A percentile compares a stretch with the other conserved stretches of the same genome.
Conservation (phyloP, 2,888 invertebrate genomes). For the Molorchus minor region DNA sequence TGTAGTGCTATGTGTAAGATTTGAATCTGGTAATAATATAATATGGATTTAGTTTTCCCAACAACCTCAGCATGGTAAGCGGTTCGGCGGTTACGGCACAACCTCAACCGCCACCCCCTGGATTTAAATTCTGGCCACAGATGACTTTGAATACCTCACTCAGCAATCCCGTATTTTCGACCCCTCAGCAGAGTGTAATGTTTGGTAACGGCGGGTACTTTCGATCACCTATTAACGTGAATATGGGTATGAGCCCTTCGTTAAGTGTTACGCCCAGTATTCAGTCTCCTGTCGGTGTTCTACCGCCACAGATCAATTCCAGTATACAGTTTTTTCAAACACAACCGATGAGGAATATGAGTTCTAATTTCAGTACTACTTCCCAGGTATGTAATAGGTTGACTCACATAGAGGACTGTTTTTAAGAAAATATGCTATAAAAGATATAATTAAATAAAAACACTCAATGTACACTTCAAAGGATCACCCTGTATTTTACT, state of each 20-base stretch:
- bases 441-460: no score
- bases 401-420: no score
- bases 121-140: constrained; percentile 40
- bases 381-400: constrained; percentile 1
- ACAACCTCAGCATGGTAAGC: constrained; percentile 2
- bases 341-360: neutral
- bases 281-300: constrained; percentile 24
- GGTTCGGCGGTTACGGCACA: constrained; percentile 14
- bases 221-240: constrained; percentile 15
- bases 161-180: constrained; percentile 15
- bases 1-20: neutral
- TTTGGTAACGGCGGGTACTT: constrained; percentile 30
- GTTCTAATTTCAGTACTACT: constrained; percentile 1
- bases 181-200: constrained; percentile 24
- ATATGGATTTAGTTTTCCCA: constrained; percentile 7
- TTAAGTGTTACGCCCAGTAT: constrained; percentile 16
- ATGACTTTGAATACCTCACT: constrained; percentile 27
- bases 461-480: no score
- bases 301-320: constrained; percentile 19
- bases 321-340: constrained; percentile 24
- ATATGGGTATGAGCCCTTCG: constrained; percentile 12
- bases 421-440: no score
- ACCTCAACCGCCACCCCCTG: constrained; percentile 27
- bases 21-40: neutral
- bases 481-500: no score